These are phyloP conservation scores for Neodiprion virginianus DNA, from an alignment of 1,140 invertebrate genomes.

Conservation along the genomic window DNA sequence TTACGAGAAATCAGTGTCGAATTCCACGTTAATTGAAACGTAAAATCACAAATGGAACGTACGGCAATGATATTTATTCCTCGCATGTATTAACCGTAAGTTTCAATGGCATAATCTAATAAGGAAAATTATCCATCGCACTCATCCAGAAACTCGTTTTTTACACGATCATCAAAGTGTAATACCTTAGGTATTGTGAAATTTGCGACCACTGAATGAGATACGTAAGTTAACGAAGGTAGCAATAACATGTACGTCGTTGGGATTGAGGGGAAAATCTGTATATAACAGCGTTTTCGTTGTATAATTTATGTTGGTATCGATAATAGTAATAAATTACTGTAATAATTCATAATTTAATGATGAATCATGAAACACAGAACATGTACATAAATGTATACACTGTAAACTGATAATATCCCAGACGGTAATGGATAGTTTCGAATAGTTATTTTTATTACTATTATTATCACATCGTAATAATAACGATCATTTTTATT, in stretches of 20 bases:
- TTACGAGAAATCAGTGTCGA: no score
- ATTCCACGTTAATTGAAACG: no score
- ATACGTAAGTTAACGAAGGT: neutral
- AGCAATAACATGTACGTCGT: neutral
- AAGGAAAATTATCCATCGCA: no score
- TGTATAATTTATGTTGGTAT: constrained; percentile 56
- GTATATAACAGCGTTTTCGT: constrained; percentile 55
- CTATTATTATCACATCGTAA: constrained; percentile 31
- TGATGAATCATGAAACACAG: constrained; percentile 27
- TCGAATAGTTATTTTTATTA: constrained; percentile 56
- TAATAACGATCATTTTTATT: neutral
- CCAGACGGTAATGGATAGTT: constrained; percentile 54
- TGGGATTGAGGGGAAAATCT: constrained; percentile 24
- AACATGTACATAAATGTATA: constrained; percentile 20
- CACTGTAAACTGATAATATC: constrained; percentile 45
- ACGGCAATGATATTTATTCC: no score
- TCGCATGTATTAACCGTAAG: no score
- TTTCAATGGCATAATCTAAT: no score
- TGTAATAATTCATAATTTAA: constrained; percentile 51
- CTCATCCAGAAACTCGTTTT: no score
- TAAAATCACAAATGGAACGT: no score
- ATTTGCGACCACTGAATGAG: no score
- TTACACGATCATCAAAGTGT: no score
- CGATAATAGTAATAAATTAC: constrained; percentile 48
- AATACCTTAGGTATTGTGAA: no score